phyloP scores from a whole-genome alignment of 2,113 vertebrate species.

The Spea bombifrons region DNA sequence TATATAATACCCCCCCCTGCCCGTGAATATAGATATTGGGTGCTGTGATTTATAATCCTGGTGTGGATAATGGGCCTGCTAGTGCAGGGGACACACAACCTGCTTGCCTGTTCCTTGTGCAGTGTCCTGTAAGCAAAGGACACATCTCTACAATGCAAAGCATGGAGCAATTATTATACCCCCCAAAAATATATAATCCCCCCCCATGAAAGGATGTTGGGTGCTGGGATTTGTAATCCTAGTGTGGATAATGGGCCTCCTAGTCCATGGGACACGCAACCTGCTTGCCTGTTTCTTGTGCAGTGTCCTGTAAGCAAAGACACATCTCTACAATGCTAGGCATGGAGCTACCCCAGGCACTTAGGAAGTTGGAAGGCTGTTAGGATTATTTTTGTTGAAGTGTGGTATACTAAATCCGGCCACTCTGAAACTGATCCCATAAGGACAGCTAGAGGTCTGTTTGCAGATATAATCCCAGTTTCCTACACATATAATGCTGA shows the following conservation, averaged over 20 bases:
- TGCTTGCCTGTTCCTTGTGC: no score
- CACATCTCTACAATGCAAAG: no score
- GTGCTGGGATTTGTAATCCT: no score
- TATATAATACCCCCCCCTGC: no score
- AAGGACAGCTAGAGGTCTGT: constrained; percentile 9
- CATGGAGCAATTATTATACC: no score
- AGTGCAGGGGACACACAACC: no score
- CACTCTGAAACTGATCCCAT: constrained; percentile 17
- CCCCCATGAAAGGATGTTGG: no score
- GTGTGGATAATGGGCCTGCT: no score
- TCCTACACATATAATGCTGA: constrained; percentile 14
- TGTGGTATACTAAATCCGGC: constrained; percentile 14
- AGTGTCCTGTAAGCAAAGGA: not conserved
- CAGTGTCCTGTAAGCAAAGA: not conserved
- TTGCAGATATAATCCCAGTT: constrained; percentile 20
- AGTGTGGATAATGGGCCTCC: no score
- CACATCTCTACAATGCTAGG: not conserved
- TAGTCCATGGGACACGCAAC: not conserved
- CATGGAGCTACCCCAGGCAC: not conserved
- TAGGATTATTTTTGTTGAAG: constrained; percentile 18
- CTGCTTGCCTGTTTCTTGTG: not conserved
- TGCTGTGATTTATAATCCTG: no score
- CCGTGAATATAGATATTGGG: no score
- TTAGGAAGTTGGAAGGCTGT: constrained; percentile 18
- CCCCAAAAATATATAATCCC: no score